Evolutionary conservation across 1,140 invertebrate species (phyloP), one percentile per base, ranked within the genome.

Genomic region (Macrobrachium rosenbergii): DNA sequence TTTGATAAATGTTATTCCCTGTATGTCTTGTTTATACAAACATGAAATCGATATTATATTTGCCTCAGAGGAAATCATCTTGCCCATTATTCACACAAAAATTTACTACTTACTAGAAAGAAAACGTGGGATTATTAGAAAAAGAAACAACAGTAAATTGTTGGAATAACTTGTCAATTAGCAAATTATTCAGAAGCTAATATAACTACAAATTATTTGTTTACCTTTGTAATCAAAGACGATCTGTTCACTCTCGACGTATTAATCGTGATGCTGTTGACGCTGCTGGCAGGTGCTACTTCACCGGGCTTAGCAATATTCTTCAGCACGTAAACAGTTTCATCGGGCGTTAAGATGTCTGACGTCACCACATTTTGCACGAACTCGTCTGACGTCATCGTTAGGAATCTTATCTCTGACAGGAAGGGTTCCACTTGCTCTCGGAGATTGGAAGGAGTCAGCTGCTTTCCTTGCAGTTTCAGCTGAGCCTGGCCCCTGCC

Each of bases 381-480:
- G 77, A 89, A 88, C 62, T 89, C 88, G 19, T 89, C 88, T 0
- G 85, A 89, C 37, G 88, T 84, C 88, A 89, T 89, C 23, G 88
- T 89, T 17, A 88, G 73, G 60, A 89, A 89, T 58, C 88, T 73
- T 28, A 89, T 88, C 28, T 75, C 14, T 0, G 85, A 69, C 8
- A 89, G 64, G 21, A 87, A 89, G 28, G 75, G 82, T 11, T 58
- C 23, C 10, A 89, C 45, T 62, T 88, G 85, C 19, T 84, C 60
- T n/a, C 85, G 84, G 17, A 89, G 81, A 28, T 45, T 76, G 45
- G 63, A 82, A 12, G 83, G 28, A 21, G 83, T 85, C 5, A 14
- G 52, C 12, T 60, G 45, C 23, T 76, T 84, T 17, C 67, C 64
- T 23, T 82, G 62, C 16, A 86, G 78, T 82, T 82, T 89, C 11